Percentiles rank a stretch among this genome's conserved stretches.
These are phyloP conservation scores for Pogonocherus hispidulus DNA, from an alignment of 2,888 invertebrate species.

Conservation along the genomic window DNA sequence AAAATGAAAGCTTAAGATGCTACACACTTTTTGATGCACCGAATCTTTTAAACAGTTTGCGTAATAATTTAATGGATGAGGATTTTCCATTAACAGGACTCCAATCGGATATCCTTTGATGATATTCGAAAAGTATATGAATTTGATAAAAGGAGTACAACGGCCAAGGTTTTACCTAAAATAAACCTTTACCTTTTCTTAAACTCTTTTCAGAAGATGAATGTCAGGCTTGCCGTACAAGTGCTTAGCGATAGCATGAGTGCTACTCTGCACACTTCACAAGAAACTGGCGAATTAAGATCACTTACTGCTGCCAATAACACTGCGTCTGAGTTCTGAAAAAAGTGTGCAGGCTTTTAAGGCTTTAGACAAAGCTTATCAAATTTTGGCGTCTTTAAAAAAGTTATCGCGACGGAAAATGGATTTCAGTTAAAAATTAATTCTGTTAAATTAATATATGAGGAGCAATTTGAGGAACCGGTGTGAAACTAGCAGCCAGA, in stretches of 20 bases:
- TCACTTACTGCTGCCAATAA: background rate
- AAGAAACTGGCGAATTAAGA: background rate
- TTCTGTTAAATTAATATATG: too few species aligned
- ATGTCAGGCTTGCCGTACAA: too few species aligned
- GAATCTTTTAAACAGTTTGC: slow-evolving; percentile 44
- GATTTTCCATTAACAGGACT: background rate
- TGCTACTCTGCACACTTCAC: background rate
- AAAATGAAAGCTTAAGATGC: too few species aligned
- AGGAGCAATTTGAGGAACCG: too few species aligned
- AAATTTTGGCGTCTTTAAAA: background rate
- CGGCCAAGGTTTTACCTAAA: background rate
- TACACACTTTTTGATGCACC: too few species aligned
- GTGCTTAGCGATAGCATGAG: background rate
- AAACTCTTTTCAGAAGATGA: background rate
- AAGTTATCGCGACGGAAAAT: background rate
- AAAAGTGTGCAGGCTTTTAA: background rate
- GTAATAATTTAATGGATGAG: slow-evolving; percentile 32
- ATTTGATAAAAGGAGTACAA: background rate
- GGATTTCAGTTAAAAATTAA: slow-evolving; percentile 34
- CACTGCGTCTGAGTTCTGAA: background rate
- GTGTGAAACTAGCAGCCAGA: too few species aligned
- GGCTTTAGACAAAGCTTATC: background rate
- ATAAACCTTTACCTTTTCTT: too few species aligned
- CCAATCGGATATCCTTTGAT: background rate
- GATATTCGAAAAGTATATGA: too few species aligned